Conservation (phyloP, 2,113 vertebrate genomes). For the Notarius quadriscutis region DNA sequence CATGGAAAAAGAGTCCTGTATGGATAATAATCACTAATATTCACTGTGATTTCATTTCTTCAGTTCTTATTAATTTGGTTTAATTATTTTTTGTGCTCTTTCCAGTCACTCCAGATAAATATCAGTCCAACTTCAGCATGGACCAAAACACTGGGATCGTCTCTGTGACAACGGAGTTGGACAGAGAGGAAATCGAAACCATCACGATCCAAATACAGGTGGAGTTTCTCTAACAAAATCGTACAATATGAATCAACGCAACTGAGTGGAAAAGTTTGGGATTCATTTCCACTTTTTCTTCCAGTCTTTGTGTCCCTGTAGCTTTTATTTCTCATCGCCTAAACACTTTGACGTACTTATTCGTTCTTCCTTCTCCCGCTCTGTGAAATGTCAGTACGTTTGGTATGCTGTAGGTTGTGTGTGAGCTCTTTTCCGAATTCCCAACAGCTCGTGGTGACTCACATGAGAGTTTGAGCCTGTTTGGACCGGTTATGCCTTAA, state of each 20-base stretch:
- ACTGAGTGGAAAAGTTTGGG: not conserved
- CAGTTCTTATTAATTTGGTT: not conserved
- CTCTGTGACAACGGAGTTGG: constrained; percentile 58
- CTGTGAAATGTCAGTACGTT: too few species aligned
- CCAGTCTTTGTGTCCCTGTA: not conserved
- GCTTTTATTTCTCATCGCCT: too few species aligned
- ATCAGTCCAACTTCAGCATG: constrained; percentile 58
- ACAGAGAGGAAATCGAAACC: constrained; percentile 70
- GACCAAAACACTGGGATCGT: constrained; percentile 62
- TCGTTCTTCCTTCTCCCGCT: too few species aligned
- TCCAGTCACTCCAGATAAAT: constrained; percentile 67
- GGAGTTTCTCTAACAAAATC: constrained; percentile 17
- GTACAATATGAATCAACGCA: not conserved
- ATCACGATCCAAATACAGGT: constrained; percentile 75
- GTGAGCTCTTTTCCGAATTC: too few species aligned
- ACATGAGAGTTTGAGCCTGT: too few species aligned
- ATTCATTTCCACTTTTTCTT: not conserved
- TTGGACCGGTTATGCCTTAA: too few species aligned
- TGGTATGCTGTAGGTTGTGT: too few species aligned
- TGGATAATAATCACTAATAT: not conserved
- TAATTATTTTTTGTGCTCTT: not conserved
- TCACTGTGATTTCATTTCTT: not conserved
- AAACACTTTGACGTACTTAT: not conserved
- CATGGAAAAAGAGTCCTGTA: too few species aligned
- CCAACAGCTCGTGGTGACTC: too few species aligned